phyloP scores from a whole-genome alignment of 2,888 invertebrate genomes.

The Dyspetes luteomarginatus region DNA sequence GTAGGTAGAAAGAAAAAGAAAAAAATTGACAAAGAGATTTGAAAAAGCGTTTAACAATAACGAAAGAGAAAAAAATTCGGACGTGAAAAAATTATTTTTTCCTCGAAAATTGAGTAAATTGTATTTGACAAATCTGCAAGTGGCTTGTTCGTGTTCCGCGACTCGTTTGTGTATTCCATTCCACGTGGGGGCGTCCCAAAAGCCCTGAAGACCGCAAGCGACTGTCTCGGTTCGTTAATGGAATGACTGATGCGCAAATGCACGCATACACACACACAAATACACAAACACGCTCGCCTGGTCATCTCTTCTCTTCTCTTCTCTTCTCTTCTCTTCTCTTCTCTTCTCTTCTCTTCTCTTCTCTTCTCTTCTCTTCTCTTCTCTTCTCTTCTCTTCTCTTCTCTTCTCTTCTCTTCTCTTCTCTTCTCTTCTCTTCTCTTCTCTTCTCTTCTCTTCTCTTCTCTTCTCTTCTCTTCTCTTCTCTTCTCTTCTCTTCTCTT shows the following conservation, averaged over 20 bases:
- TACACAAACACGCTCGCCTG: background rate
- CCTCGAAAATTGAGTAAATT: conserved; percentile 55
- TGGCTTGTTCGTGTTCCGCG: conserved; percentile 63
- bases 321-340: background rate
- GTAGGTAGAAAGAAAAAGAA: background rate
- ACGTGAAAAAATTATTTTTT: background rate
- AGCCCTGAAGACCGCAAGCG: conserved; percentile 36
- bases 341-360: background rate
- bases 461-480: conserved; percentile 17
- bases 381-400: conserved; percentile 23
- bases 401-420: conserved; percentile 34
- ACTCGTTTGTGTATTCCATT: conserved; percentile 17
- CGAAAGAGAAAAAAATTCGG: conserved; percentile 4
- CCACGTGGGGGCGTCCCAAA: background rate
- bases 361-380: conserved; percentile 17
- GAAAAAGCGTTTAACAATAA: background rate
- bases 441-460: conserved; percentile 13
- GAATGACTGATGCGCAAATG: conserved; percentile 68
- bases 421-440: conserved; percentile 27
- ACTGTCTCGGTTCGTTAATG: conserved; percentile 70
- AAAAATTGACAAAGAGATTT: no score
- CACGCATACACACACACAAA: background rate
- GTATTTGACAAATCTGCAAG: conserved; percentile 74
- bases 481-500: conserved; percentile 23
- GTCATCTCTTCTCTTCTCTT: conserved; percentile 31